Evolutionary conservation across 2,797 vertebrate genomes (phyloP), one percentile per base, ranked within the genome.

Genomic region (Arctocebus calabarensis): DNA sequence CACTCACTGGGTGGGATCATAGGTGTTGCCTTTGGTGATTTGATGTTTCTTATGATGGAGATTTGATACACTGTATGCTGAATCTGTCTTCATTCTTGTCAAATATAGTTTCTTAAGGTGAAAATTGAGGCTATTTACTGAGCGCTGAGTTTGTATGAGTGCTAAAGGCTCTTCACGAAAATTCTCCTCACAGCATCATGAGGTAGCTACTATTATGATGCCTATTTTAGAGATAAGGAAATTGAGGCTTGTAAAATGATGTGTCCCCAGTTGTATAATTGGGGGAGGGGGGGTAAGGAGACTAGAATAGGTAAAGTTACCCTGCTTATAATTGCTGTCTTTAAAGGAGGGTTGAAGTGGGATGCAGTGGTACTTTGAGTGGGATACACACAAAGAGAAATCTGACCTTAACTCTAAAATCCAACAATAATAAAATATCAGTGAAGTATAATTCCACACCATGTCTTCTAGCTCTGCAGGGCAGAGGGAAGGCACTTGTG

Each of bases 11-110:
- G 52, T 87, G 22, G 95, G 83, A 40, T 93, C 95, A 68, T 62
- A 96, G 85, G 91, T 94, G 71, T 94, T 88, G 94, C 73, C 79
- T 75, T 88, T 95, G 89, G 68, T 90, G 96, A 91, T 91, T 40
- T 96, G 89, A 84, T 84, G 91, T 92, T 77, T 89, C 79, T 68
- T 27, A 3, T 3, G 0, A 70, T 5, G 4, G 1, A 34, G 45
- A 79, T 75, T 70, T 25, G 11, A 13, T 29, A 20, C 43, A 12
- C 5, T 25, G 8, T 40, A 3, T 64, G 78, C 64, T 74, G 75
- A 16, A 61, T 97, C 16, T 96, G 4, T 97, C 94, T 92, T 90
- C n/a, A 13, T 85, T 73, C 45, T 61, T 62, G 88, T 97, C 82
- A 82, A 25, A 32, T 90, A 0, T 77, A 11, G 73, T 52, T 92